These are phyloP conservation scores for Theocolax elegans DNA, from an alignment of 1,140 invertebrate species.

Conservation along the genomic window DNA sequence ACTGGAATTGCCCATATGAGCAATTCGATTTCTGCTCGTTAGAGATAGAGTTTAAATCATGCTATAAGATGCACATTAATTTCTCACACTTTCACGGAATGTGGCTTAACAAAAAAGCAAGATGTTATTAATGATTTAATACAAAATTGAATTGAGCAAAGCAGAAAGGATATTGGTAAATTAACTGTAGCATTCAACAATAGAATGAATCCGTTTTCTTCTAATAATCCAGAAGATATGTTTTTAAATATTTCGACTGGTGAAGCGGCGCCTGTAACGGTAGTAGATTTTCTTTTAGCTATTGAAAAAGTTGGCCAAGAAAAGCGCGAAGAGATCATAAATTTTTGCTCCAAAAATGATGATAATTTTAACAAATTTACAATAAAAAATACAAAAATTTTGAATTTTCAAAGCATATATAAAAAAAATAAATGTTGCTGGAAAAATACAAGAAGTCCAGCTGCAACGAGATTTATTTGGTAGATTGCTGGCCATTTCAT, in stretches of 20 bases:
- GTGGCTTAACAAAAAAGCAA: background rate
- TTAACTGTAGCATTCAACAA: background rate
- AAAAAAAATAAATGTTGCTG: conserved; percentile 34
- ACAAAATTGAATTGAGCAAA: conserved; percentile 1
- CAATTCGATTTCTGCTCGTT: background rate
- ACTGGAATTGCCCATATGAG: no score
- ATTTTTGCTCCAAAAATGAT: conserved; percentile 1
- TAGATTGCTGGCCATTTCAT: conserved; percentile 44
- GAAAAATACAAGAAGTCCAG: conserved; percentile 38
- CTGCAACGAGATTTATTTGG: conserved; percentile 51
- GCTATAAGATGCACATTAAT: conserved; percentile 4
- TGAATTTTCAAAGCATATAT: conserved; percentile 33
- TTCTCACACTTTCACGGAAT: background rate
- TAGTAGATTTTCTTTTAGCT: conserved; percentile 22
- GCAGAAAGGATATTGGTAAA: background rate
- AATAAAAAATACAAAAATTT: conserved; percentile 43
- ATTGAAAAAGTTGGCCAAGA: conserved; percentile 13
- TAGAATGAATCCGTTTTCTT: no score
- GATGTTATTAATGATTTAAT: conserved; percentile 4
- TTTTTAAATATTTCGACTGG: conserved; percentile 42
- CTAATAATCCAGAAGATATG: background rate
- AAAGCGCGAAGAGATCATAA: conserved; percentile 36
- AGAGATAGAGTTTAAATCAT: background rate
- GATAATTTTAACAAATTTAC: conserved; percentile 29
- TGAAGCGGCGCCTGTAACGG: background rate